Evolutionary conservation across 1,140 invertebrate species (phyloP).

Genomic region (Bradynema listronoti): DNA sequence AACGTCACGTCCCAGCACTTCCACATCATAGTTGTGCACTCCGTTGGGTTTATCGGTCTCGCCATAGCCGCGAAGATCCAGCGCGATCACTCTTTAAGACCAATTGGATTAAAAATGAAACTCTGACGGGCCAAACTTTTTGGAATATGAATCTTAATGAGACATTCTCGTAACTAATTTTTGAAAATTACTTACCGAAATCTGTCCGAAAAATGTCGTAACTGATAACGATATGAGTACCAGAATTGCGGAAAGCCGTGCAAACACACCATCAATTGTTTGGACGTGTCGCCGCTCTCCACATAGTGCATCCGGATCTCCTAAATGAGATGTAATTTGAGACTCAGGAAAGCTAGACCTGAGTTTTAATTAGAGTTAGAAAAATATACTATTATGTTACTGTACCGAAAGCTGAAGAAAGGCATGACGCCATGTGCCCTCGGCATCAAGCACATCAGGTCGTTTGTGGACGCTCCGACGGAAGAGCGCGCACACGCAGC

Average conservation of each 20-base stretch:
- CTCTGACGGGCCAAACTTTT: background rate
- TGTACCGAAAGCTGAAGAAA: slow-evolving; percentile 21
- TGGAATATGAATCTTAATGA: no score
- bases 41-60: slow-evolving; percentile 53
- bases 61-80: slow-evolving; percentile 40
- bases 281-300: slow-evolving; percentile 64
- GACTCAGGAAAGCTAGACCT: no score
- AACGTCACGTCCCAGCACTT: slow-evolving; percentile 67
- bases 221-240: slow-evolving; percentile 60
- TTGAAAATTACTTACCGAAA: no score
- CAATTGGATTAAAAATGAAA: background rate
- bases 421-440: slow-evolving; percentile 19
- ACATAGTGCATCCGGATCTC: slow-evolving; percentile 72
- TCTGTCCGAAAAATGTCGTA: no score
- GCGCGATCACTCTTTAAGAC: slow-evolving; percentile 30
- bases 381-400: slow-evolving; percentile 9
- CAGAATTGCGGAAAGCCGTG: slow-evolving; percentile 76
- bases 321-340: no score
- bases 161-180: no score
- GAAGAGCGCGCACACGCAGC: no score
- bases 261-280: slow-evolving; percentile 66
- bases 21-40: slow-evolving; percentile 64
- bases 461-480: background rate
- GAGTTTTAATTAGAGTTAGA: slow-evolving; percentile 13
- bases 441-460: slow-evolving; percentile 9